Evolutionary conservation across 1,140 invertebrate genomes (phyloP).

Genomic region (Drosophila leontia): DNA sequence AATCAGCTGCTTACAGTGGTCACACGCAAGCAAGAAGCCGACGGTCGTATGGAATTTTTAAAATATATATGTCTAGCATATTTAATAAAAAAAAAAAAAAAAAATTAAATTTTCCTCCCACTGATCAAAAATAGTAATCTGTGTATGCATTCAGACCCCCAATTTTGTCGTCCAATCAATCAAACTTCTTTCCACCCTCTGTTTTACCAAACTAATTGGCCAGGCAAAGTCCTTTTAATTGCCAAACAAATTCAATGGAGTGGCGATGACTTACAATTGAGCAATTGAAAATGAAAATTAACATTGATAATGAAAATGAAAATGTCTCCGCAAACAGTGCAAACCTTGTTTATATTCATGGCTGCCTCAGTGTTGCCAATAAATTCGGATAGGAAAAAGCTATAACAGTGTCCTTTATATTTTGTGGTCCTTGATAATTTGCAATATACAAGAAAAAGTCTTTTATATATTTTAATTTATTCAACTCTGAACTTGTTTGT

Average conservation of each 20-base stretch:
- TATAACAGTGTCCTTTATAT: neutral
- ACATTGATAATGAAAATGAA: constrained; percentile 15
- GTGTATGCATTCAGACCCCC: neutral
- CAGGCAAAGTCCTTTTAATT: constrained; percentile 15
- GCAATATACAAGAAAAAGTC: neutral
- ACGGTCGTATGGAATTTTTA: neutral
- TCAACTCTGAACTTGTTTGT: neutral
- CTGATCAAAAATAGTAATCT: no score
- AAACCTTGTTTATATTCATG: neutral
- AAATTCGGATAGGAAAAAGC: neutral
- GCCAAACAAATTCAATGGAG: constrained; percentile 2
- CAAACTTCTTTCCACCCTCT: neutral
- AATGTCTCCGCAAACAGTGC: neutral
- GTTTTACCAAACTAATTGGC: constrained; percentile 10
- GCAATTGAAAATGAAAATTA: constrained; percentile 13
- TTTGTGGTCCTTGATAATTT: neutral
- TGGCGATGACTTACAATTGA: constrained; percentile 14
- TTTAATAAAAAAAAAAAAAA: neutral
- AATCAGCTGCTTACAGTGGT: constrained; percentile 12
- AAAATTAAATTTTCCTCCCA: neutral
- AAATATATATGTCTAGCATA: no score
- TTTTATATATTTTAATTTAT: neutral
- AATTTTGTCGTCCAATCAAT: neutral
- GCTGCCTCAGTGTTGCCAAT: neutral
- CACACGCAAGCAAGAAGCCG: neutral